Evolutionary conservation across 1,140 invertebrate genomes (phyloP), one percentile per base, ranked within the genome.

Genomic region (Ceratoteleas bidentatus): DNA sequence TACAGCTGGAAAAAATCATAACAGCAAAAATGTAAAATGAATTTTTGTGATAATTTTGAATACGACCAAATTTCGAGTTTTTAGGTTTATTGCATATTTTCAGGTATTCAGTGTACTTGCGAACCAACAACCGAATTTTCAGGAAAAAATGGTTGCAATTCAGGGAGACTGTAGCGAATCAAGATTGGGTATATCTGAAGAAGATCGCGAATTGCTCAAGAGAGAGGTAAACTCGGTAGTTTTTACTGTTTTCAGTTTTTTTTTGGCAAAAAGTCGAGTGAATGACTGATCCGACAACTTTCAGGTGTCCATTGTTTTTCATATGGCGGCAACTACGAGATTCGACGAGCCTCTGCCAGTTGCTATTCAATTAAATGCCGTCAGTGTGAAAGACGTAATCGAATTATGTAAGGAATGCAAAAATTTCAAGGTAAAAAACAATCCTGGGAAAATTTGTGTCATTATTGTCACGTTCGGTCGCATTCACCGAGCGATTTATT

Each of bases 121-220:
- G 10, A 81, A 90, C 65, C 78, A 87, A 36, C 89, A 92, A 56
- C 91, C 92, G 0, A 92, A 93, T 69, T 92, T 93, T 50, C 89
- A 92, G 34, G 89, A 93, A 38, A 95, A 96, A 87, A 85, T 97
- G 0, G 76, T 92, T 0, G 91, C 94, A 0, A 90, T 97, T 2
- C 83, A 90, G 38, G 96, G 95, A 2, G 96, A 97, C 84, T 93
- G 96, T 70, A 89, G 92, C 13, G 75, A 94, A 34, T 93, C 94
- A 0, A 93, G 93, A 0, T 85, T 98, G 1, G 96, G 96, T 6
- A 92, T 98, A 4, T 93, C 90, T 13, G 86, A 93, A 0, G 89
- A 93, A 38, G 94, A 97, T 84, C 87, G 92, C n/a, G 87, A 92
- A 49, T 85, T 90, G 0, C 83, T 97, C 0, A 88, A 86, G 2